Percentiles rank a stretch among this genome's conserved stretches.
These are phyloP conservation scores for Aythya baeri DNA, from an alignment of 2,113 vertebrate genomes.

Conservation along the genomic window DNA sequence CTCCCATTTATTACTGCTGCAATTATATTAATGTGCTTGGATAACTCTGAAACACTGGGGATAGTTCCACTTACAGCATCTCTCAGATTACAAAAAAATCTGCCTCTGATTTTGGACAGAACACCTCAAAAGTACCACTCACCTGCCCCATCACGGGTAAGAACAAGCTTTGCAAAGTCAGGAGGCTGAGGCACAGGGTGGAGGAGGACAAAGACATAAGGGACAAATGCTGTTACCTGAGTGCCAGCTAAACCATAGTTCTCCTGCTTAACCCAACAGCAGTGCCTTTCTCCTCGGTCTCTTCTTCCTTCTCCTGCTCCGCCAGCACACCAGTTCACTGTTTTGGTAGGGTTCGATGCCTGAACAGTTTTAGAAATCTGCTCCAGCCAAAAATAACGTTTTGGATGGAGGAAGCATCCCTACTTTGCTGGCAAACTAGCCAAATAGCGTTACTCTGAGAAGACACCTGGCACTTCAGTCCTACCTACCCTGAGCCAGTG, in stretches of 20 bases:
- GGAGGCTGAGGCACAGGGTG: background rate
- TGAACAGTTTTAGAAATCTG: background rate
- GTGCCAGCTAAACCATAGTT: background rate
- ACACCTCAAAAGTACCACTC: background rate
- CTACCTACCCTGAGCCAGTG: background rate
- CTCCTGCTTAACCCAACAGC: background rate
- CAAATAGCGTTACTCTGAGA: background rate
- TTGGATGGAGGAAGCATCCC: background rate
- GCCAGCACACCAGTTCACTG: background rate
- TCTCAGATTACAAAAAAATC: background rate
- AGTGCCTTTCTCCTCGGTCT: background rate
- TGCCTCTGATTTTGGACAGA: background rate
- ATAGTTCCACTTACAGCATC: background rate
- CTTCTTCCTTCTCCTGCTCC: background rate
- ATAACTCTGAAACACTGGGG: background rate
- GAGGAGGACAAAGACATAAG: background rate
- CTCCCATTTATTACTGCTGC: background rate
- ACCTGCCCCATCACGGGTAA: accelerated
- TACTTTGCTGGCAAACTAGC: background rate
- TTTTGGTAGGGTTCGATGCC: background rate
- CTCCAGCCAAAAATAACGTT: background rate
- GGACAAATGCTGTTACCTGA: background rate
- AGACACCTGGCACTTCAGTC: background rate
- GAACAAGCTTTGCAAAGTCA: background rate
- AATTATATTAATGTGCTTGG: background rate